Evolutionary conservation across 2,113 vertebrate species (phyloP).

Genomic region (Dendrocopos noguchii): DNA sequence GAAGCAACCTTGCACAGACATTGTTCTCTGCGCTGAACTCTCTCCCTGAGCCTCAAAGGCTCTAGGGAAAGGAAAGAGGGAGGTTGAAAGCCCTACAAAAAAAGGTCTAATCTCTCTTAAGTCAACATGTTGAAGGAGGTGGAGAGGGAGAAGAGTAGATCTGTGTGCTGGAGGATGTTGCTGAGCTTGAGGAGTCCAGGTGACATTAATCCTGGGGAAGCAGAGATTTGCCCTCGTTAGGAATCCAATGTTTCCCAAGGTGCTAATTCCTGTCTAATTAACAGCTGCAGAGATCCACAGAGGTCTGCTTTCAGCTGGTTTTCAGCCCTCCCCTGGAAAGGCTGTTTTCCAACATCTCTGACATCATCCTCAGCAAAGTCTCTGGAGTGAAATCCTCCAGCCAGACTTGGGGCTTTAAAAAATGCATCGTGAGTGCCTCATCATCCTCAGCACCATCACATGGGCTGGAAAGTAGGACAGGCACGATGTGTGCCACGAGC

Average conservation of each 20-base stretch:
- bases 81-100: neutral
- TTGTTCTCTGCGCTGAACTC: neutral
- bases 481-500: neutral
- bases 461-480: constrained; percentile 57
- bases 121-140: fast-evolving
- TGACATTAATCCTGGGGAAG: neutral
- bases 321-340: constrained; percentile 2
- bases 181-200: neutral
- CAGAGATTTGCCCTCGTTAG: neutral
- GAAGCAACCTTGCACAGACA: too few species aligned
- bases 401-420: neutral
- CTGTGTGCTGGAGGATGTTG: neutral
- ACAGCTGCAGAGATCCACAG: neutral
- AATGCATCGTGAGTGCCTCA: neutral
- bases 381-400: constrained; percentile 45
- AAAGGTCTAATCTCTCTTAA: neutral
- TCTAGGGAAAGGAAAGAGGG: neutral
- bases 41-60: neutral
- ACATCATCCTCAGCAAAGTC: neutral
- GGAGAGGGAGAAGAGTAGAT: neutral
- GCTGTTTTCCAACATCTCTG: constrained; percentile 10
- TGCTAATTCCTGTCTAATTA: constrained; percentile 50
- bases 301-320: neutral
- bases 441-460: neutral
- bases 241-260: neutral